These are phyloP conservation scores for Parnassius orleans DNA, from an alignment of 2,888 invertebrate species.

Conservation along the genomic window DNA sequence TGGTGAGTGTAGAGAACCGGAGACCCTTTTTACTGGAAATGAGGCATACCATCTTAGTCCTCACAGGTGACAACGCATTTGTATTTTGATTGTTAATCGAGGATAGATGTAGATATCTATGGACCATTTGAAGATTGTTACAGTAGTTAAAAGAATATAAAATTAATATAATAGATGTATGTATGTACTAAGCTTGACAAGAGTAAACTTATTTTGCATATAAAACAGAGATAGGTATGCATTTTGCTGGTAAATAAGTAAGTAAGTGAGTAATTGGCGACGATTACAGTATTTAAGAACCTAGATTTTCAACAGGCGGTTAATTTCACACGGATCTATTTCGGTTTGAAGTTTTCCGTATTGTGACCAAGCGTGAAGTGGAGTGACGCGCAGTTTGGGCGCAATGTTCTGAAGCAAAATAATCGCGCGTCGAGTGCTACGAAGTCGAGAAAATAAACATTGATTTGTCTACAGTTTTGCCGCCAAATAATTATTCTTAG, in stretches of 20 bases:
- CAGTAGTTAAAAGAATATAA: too few relatives aligned
- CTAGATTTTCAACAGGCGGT: conserved; percentile 29
- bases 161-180: too few relatives aligned
- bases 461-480: conserved; percentile 38
- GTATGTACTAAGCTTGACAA: too few relatives aligned
- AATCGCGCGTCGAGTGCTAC: conserved; percentile 47
- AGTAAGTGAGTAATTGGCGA: conserved; percentile 4
- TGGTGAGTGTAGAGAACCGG: too few relatives aligned
- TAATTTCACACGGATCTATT: conserved; percentile 40
- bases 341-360: conserved; percentile 53
- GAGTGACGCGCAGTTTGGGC: conserved; percentile 57
- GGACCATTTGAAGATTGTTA: too few relatives aligned
- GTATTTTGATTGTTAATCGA: too few relatives aligned
- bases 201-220: too few relatives aligned
- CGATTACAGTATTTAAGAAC: conserved; percentile 26
- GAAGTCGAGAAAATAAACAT: conserved; percentile 60
- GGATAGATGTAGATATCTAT: too few relatives aligned
- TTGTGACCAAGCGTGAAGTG: conserved; percentile 52
- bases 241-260: not conserved
- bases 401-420: conserved; percentile 49
- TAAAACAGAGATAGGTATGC: not conserved
- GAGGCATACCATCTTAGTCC: too few relatives aligned
- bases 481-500: conserved; percentile 39
- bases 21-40: too few relatives aligned
- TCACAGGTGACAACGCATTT: too few relatives aligned